These are phyloP conservation scores for Epistrophella euchroma DNA, from an alignment of 2,888 invertebrate genomes.

Conservation along the genomic window DNA sequence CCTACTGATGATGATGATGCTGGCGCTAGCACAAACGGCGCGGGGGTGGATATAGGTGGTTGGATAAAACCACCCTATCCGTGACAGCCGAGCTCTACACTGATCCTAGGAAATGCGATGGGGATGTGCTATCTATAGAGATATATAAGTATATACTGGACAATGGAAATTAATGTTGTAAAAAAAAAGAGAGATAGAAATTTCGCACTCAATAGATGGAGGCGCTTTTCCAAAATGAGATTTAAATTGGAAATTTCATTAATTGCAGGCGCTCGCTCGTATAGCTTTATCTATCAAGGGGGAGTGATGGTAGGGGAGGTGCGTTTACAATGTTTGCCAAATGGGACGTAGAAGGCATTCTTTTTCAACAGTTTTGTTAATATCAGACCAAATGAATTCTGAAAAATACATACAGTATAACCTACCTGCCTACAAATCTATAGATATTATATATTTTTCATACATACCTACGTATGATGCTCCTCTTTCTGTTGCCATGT, in stretches of 20 bases:
- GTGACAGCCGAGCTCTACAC: slow-evolving; percentile 42
- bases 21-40: slow-evolving; percentile 5
- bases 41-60: background rate
- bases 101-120: slow-evolving; percentile 1
- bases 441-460: slow-evolving; percentile 10
- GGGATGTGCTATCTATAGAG: background rate
- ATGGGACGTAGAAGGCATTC: slow-evolving; percentile 2
- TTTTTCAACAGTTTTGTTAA: slow-evolving; percentile 22
- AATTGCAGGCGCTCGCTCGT: slow-evolving; percentile 63
- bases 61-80: slow-evolving; percentile 45
- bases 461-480: background rate
- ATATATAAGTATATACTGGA: slow-evolving; percentile 24
- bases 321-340: background rate
- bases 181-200: slow-evolving; percentile 50
- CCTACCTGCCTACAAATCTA: background rate
- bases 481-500: slow-evolving; percentile 70
- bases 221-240: slow-evolving; percentile 68
- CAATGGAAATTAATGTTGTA: slow-evolving; percentile 62
- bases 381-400: slow-evolving; percentile 36
- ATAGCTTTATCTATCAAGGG: background rate
- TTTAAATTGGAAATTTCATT: slow-evolving; percentile 75
- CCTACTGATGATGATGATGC: slow-evolving; percentile 27
- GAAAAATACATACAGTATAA: slow-evolving; percentile 13
- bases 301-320: slow-evolving; percentile 1
- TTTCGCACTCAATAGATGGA: slow-evolving; percentile 46